Evolutionary conservation across 2,797 vertebrate species (phyloP).

Genomic region (Peromyscus eremicus): DNA sequence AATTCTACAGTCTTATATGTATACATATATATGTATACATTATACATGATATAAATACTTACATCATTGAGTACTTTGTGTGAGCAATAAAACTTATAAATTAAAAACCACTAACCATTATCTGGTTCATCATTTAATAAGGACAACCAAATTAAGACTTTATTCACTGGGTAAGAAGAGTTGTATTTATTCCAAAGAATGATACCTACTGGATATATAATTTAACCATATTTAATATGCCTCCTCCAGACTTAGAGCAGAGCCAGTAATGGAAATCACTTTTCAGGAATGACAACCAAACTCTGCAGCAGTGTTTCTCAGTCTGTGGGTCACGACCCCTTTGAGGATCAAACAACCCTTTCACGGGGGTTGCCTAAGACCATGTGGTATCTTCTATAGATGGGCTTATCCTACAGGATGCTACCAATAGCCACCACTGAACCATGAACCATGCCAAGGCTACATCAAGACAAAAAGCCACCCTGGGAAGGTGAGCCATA

Average conservation of each 20-base stretch:
- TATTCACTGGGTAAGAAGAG: neutral
- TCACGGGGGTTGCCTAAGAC: neutral
- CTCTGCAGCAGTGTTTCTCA: neutral
- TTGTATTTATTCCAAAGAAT: neutral
- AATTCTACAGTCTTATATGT: neutral
- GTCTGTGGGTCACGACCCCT: neutral
- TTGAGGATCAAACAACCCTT: neutral
- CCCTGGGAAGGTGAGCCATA: neutral
- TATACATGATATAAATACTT: too few species aligned
- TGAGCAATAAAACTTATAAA: neutral
- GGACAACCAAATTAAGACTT: neutral
- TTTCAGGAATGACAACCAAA: neutral
- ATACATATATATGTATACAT: too few species aligned
- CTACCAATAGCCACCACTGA: neutral
- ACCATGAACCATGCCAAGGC: neutral
- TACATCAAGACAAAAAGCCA: slow-evolving; percentile 11
- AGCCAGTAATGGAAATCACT: neutral
- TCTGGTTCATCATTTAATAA: neutral
- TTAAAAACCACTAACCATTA: neutral
- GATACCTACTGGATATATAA: neutral
- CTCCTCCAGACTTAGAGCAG: neutral
- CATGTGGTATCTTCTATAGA: neutral
- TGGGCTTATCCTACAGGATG: neutral
- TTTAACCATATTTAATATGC: neutral
- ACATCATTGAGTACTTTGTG: neutral